Evolutionary conservation across 2,113 vertebrate genomes (phyloP), one percentile per base, ranked within the genome.

Genomic region (Ceratotherium simum): DNA sequence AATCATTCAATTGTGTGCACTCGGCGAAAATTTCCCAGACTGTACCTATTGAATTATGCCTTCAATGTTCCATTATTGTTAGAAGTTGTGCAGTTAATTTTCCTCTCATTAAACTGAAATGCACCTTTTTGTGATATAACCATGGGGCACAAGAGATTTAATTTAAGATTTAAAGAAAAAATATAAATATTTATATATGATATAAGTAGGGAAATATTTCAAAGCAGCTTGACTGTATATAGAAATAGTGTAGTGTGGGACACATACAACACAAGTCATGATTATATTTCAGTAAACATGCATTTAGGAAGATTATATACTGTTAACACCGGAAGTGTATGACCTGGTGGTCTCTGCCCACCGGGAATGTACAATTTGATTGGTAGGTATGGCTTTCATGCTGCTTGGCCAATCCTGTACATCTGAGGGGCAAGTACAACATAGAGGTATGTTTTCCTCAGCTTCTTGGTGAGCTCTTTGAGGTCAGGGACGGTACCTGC

Each of bases 161-260:
- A 94, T 80, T 81, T 91, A 82, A 94, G 88, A 82, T 36, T 73
- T 78, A 29, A 23, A 67, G 27, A 65, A 89, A 93, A 93, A 78
- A 69, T 75, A 83, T 78, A 80, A 80, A 33, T 48, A 21, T 87
- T 62, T 89, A 5, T 88, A 16, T 92, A 21, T 79, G 46, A 20
- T 69, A 14, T 70, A 29, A 56, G 14, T 48, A 33, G 36, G 11
- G 27, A 58, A 70, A 5, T 96, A 14, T 65, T 88, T 65, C 18
- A 92, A 33, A 72, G 29, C 10, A 95, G 33, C 39, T 75, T 72
- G 51, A 33, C 33, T 85, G 0, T 65, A 8, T 8, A 8, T 21
- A 75, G 29, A 6, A 76, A 16, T 18, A 42, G 14, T 16, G 13
- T 29, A 23, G 8, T 80, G 3, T 76, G 29, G 10, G 2, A 39